A percentile compares a stretch with the other conserved stretches of the same genome.
These are phyloP conservation scores for Tineola bisselliella DNA, from an alignment of 2,888 invertebrate species.

Conservation along the genomic window DNA sequence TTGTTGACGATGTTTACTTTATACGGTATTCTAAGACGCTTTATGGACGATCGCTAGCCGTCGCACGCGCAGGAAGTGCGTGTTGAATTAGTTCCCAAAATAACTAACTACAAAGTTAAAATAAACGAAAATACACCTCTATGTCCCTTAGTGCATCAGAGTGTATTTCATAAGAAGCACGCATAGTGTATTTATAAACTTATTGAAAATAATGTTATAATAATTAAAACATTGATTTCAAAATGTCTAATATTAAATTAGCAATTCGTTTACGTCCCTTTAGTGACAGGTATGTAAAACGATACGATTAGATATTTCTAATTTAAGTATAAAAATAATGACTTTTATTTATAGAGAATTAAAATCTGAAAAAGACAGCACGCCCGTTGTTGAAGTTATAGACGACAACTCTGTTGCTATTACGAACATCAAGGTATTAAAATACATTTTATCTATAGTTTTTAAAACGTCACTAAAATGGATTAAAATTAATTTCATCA, in stretches of 20 bases:
- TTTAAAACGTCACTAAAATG: no score
- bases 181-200: constrained; percentile 14
- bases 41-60: not conserved
- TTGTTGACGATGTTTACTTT: not conserved
- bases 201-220: no score
- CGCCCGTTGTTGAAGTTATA: constrained; percentile 49
- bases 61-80: constrained; percentile 10
- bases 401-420: constrained; percentile 62
- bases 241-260: constrained; percentile 72
- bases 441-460: no score
- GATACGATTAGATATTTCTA: no score
- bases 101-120: constrained; percentile 7
- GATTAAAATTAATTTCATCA: no score
- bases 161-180: not conserved
- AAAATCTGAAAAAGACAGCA: constrained; percentile 44
- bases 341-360: constrained; percentile 38
- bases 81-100: constrained; percentile 10
- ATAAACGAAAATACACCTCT: constrained; percentile 7
- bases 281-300: constrained; percentile 65
- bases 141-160: not conserved
- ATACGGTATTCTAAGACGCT: not conserved
- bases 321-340: constrained; percentile 5
- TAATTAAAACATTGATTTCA: not conserved
- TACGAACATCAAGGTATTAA: constrained; percentile 70
- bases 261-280: constrained; percentile 72